Percentiles rank a stretch among this genome's conserved stretches.
phyloP scores from a whole-genome alignment of 2,113 vertebrate species.

The Cheirogaleus medius region DNA sequence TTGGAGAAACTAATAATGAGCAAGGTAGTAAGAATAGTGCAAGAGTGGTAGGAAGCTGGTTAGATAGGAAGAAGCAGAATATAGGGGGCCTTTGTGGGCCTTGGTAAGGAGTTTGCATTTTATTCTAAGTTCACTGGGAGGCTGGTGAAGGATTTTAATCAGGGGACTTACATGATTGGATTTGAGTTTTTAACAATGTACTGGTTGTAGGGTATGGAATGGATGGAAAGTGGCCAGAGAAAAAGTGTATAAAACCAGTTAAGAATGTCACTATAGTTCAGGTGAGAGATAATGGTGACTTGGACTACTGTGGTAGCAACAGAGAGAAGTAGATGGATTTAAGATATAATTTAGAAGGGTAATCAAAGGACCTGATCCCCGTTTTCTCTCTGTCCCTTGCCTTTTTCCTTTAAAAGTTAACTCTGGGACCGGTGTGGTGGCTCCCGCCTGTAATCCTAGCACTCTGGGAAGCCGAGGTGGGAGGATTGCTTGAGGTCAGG shows the following conservation, averaged over 20 bases:
- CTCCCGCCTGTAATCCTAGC: no score
- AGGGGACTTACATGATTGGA: neutral
- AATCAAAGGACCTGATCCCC: neutral
- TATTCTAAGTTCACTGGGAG: neutral
- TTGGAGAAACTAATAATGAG: neutral
- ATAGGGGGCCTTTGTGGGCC: neutral
- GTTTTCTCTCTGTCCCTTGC: neutral
- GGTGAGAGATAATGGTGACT: neutral
- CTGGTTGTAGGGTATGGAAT: neutral
- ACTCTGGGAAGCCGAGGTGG: no score
- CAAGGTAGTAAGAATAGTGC: neutral
- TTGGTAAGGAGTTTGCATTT: neutral
- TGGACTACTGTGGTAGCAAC: neutral
- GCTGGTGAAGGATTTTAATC: neutral
- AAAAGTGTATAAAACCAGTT: neutral
- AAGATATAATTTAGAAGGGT: neutral
- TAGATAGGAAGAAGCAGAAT: neutral
- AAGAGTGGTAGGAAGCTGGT: neutral
- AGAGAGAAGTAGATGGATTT: neutral
- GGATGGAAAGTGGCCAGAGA: neutral
- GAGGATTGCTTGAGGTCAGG: no score
- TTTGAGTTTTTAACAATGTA: neutral
- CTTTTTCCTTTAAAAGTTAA: constrained; percentile 56
- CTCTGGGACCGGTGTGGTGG: neutral
- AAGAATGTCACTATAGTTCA: neutral